Conservation (phyloP, 2,113 vertebrate genomes). For the Pao palembangensis region DNA sequence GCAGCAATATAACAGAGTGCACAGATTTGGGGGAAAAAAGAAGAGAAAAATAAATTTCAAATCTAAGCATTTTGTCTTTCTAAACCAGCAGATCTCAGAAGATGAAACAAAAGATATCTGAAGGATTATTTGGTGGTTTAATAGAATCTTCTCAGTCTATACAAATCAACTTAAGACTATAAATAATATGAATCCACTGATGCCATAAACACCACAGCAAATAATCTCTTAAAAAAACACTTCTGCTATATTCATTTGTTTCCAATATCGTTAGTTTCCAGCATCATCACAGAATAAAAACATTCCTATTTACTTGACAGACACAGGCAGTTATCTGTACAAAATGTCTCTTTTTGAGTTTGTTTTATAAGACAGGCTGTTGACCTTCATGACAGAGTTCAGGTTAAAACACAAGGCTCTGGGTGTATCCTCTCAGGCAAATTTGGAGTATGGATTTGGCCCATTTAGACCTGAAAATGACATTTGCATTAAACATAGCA, state of each 20-base stretch:
- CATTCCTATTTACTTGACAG: constrained; percentile 15
- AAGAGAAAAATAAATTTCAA: background rate
- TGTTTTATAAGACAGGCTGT: background rate
- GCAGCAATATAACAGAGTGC: background rate
- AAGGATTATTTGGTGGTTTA: background rate
- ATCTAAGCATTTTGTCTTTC: background rate
- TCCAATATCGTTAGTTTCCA: constrained; percentile 7
- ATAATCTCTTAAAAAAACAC: constrained; percentile 2
- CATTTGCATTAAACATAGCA: background rate
- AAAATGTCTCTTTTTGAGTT: constrained; percentile 11
- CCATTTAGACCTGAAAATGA: constrained; percentile 66
- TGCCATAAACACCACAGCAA: background rate
- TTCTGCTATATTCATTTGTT: constrained; percentile 3
- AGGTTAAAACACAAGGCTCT: background rate
- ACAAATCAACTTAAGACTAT: constrained; percentile 13
- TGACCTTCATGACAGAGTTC: constrained; percentile 8
- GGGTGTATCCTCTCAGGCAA: constrained; percentile 51
- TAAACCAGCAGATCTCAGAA: constrained; percentile 4
- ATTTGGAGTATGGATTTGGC: constrained; percentile 72
- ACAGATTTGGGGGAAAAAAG: background rate
- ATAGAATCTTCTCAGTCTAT: constrained; percentile 2
- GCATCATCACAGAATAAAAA: constrained; percentile 9
- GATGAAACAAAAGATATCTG: background rate
- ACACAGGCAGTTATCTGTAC: constrained; percentile 1
- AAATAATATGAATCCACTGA: constrained; percentile 13